Evolutionary conservation across 2,797 vertebrate species (phyloP), one percentile per base, ranked within the genome.

Genomic region (Channallabes apus): DNA sequence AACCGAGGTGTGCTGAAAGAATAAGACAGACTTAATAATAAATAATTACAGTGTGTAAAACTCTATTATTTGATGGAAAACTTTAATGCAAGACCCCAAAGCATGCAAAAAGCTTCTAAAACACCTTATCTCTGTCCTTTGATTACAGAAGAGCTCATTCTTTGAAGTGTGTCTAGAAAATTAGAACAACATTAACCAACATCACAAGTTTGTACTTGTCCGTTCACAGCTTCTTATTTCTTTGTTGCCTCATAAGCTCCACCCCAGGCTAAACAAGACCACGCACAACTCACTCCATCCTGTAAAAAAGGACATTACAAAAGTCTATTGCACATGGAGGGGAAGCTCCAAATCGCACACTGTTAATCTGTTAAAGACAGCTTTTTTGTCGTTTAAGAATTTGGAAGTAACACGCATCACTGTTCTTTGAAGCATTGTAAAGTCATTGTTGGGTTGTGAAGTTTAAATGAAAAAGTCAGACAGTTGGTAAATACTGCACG

Each of bases 171-270:
- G 78, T 78, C 84, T 85, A 84, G 81, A 29, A 88, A 93, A 91
- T 88, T 84, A 91, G 85, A 38, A 81, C 56, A 32, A 81, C 87
- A 86, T 92, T 91, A 90, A 90, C 89, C 80, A 68, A 46, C 24
- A 56, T 86, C 87, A 85, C 95, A 92, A 90, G 95, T 82, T 12
- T 41, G 71, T 83, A 91, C 94, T 92, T 80, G 95, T 90, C 91
- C 86, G 86, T 90, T 87, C 90, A 90, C 72, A 32, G 80, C 76
- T 73, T 62, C 29, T 91, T 82, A 92, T 92, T 90, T 86, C 69
- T 83, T 86, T 90, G 88, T 89, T 88, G 89, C 88, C 86, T 58
- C 51, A 79, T 82, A 89, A 92, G 91, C 92, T 93, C 92, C 91
- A 89, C 94, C 94, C 91, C 72, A 86, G 90, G 92, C 87, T 91